A percentile compares a stretch with the other conserved stretches of the same genome.
These are phyloP conservation scores for Thripadectes ignobilis DNA, from an alignment of 2,797 vertebrate genomes.

Conservation along the genomic window DNA sequence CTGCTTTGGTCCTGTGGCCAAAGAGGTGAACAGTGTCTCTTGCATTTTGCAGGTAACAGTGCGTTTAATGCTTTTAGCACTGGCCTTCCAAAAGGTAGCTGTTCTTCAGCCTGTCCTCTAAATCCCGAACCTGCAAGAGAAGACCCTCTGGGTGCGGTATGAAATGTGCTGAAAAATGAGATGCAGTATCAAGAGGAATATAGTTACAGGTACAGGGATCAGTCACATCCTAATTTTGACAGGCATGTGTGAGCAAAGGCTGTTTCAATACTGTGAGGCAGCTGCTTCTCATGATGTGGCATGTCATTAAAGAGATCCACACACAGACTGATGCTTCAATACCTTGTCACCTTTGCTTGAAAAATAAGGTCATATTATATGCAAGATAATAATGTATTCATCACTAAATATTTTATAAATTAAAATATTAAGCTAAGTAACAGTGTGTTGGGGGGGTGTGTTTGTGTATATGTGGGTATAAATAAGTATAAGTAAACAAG, in stretches of 20 bases:
- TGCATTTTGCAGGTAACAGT: not conserved
- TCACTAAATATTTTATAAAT: slow-evolving; percentile 56
- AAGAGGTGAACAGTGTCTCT: not conserved
- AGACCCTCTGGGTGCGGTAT: not conserved
- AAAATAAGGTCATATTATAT: slow-evolving; percentile 13
- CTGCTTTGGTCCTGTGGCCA: not conserved
- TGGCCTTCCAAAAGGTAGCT: not conserved
- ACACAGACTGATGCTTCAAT: not conserved
- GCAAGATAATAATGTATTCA: not conserved
- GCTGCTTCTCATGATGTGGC: not conserved
- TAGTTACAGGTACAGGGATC: not conserved
- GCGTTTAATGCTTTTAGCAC: not conserved
- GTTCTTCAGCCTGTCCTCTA: not conserved
- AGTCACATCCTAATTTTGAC: not conserved
- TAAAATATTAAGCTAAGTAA: slow-evolving; percentile 61
- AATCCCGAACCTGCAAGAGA: not conserved
- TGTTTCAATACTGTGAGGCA: not conserved
- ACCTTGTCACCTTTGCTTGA: not conserved
- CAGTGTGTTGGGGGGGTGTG: not conserved
- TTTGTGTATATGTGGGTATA: slow-evolving; percentile 10
- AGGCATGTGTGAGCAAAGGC: not conserved
- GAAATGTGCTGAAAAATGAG: not conserved
- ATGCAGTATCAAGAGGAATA: not conserved
- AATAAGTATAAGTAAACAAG: slow-evolving; percentile 62
- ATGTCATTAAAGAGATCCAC: not conserved